Conservation (phyloP, 2,113 vertebrate species). For the Calypte anna region DNA sequence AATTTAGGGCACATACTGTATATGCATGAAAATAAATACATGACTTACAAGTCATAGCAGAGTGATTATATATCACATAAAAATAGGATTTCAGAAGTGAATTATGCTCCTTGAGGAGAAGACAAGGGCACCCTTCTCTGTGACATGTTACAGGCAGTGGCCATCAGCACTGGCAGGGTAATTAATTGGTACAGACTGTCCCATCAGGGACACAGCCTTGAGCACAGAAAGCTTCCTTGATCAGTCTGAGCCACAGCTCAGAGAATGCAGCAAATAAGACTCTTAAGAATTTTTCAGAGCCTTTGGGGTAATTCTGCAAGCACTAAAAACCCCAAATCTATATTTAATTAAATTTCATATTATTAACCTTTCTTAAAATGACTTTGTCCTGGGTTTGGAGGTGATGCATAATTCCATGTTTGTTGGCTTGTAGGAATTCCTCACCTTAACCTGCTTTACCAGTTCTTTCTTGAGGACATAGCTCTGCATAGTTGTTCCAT, state of each 20-base stretch:
- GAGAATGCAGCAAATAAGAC: not conserved
- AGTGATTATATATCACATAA: not conserved
- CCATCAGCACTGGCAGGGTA: rapidly evolving
- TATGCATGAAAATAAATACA: not conserved
- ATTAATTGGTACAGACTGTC: too few species aligned
- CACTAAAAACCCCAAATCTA: not conserved
- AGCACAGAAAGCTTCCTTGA: not conserved
- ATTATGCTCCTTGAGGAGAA: not conserved
- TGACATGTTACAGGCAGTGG: not conserved
- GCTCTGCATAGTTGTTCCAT: not conserved
- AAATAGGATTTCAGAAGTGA: not conserved
- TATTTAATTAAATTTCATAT: not conserved
- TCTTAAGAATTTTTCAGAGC: not conserved
- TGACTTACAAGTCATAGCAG: not conserved
- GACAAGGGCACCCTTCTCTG: not conserved
- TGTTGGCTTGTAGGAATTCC: not conserved
- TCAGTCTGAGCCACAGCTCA: not conserved
- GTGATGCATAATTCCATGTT: not conserved
- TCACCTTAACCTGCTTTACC: not conserved
- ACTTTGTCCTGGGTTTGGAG: not conserved
- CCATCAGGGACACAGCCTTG: not conserved
- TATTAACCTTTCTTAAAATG: not conserved
- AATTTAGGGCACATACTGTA: not conserved
- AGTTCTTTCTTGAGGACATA: not conserved
- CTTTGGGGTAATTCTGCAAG: not conserved